These are phyloP conservation scores for Thymelicus lineola DNA, from an alignment of 2,888 invertebrate genomes.

Conservation along the genomic window DNA sequence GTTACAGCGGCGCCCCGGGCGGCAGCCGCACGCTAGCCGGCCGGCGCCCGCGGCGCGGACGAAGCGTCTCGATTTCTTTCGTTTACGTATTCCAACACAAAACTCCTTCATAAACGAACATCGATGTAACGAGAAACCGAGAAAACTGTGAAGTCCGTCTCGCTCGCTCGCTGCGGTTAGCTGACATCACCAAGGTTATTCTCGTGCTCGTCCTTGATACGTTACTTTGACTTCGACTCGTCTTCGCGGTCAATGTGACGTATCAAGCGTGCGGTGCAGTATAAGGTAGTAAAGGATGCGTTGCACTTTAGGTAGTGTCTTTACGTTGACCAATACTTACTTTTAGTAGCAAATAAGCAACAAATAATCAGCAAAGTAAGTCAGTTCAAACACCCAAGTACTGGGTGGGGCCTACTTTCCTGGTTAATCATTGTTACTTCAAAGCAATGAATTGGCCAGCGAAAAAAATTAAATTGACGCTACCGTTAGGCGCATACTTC, in stretches of 20 bases:
- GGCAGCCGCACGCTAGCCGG: constrained; percentile 54
- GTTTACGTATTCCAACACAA: constrained; percentile 51
- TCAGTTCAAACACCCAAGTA: neutral
- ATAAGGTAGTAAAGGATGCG: constrained; percentile 6
- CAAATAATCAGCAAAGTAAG: constrained; percentile 1
- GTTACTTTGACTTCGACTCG: constrained; percentile 49
- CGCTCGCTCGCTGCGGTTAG: constrained; percentile 76
- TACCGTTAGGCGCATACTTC: neutral
- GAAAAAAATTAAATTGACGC: neutral
- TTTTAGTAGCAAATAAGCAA: constrained; percentile 3
- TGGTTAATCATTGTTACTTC: neutral
- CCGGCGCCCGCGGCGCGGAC: constrained; percentile 70
- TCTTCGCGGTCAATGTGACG: constrained; percentile 47
- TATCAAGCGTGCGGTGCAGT: constrained; percentile 43
- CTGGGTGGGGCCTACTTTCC: neutral
- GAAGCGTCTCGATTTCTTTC: constrained; percentile 83
- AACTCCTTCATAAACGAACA: constrained; percentile 56
- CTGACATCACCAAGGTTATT: constrained; percentile 79
- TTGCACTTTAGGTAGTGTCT: constrained; percentile 3
- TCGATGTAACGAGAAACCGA: constrained; percentile 69
- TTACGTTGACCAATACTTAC: neutral
- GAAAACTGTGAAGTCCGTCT: constrained; percentile 57
- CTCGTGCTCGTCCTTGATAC: constrained; percentile 61
- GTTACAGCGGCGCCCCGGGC: constrained; percentile 70
- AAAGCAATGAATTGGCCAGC: neutral